Percentiles rank a stretch among this genome's conserved stretches.
Conservation (phyloP, 23 tunicate genomes). For the Corella eumyota region DNA sequence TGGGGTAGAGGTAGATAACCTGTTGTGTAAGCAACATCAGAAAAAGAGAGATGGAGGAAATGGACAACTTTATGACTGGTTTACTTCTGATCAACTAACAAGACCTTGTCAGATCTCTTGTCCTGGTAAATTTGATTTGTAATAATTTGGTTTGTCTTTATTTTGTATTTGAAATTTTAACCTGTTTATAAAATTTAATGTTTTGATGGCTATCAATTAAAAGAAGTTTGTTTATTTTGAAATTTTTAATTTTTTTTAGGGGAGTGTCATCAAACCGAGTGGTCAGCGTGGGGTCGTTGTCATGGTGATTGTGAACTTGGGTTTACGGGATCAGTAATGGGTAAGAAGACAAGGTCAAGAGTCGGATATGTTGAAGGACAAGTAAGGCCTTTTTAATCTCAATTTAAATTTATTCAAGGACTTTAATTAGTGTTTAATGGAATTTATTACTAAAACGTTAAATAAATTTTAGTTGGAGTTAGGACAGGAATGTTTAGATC, state of each 20-base stretch:
- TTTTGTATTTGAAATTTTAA: too few relatives aligned
- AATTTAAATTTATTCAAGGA: background rate
- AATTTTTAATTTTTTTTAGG: too few relatives aligned
- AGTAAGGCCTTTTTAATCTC: slow-evolving; percentile 2
- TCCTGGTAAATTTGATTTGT: too few relatives aligned
- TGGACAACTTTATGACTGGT: slow-evolving; percentile 11
- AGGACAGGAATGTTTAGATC: background rate
- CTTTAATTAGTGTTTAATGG: background rate
- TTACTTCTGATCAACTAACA: slow-evolving; percentile 5
- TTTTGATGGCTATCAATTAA: too few relatives aligned
- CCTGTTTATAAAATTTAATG: too few relatives aligned
- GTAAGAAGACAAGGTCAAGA: slow-evolving; percentile 37
- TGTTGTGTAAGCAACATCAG: slow-evolving; percentile 16
- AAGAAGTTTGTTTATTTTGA: too few relatives aligned
- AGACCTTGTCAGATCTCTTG: slow-evolving; percentile 42
- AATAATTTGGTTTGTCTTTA: too few relatives aligned
- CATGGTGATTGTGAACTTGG: slow-evolving; percentile 29
- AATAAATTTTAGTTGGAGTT: background rate
- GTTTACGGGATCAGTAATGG: background rate
- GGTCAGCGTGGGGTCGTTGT: slow-evolving; percentile 82
- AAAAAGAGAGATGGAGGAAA: background rate
- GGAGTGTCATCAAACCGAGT: slow-evolving; percentile 33
- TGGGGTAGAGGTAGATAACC: slow-evolving; percentile 7
- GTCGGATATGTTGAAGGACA: slow-evolving; percentile 24
- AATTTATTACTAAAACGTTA: background rate